These are phyloP conservation scores for Pterostichus madidus DNA, from an alignment of 2,888 invertebrate genomes.

Conservation along the genomic window DNA sequence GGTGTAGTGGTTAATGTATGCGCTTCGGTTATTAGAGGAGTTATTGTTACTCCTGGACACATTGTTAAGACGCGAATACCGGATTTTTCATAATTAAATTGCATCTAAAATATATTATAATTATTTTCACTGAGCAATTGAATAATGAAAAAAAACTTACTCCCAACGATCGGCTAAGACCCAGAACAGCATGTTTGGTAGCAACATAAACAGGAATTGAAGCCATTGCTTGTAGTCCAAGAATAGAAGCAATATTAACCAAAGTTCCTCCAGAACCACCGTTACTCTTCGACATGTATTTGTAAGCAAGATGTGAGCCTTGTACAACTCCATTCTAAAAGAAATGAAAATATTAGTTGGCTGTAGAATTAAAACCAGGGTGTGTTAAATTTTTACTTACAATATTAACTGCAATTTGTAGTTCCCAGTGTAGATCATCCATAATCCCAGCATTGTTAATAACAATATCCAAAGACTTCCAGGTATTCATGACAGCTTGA, in stretches of 20 bases:
- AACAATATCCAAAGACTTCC: conserved; percentile 78
- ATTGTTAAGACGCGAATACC: conserved; percentile 74
- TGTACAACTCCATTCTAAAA: conserved; percentile 75
- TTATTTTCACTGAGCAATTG: background rate
- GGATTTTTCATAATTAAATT: conserved; percentile 69
- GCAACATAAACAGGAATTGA: conserved; percentile 81
- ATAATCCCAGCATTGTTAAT: conserved; percentile 89
- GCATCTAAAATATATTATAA: conserved; percentile 69
- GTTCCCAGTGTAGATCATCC: conserved; percentile 88
- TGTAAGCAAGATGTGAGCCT: conserved; percentile 78
- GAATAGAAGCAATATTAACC: conserved; percentile 82
- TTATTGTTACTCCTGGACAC: conserved; percentile 74
- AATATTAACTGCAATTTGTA: conserved; percentile 81
- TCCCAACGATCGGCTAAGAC: conserved; percentile 78
- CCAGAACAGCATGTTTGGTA: conserved; percentile 79
- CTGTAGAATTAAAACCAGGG: background rate
- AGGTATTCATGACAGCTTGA: conserved; percentile 73
- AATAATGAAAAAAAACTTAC: conserved; percentile 69
- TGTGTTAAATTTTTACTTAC: conserved; percentile 71
- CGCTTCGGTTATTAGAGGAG: conserved; percentile 70
- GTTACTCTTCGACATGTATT: conserved; percentile 80
- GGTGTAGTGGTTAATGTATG: conserved; percentile 65
- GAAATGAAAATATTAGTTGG: conserved; percentile 69
- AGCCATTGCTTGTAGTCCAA: conserved; percentile 79
- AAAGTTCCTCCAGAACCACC: conserved; percentile 82